These are phyloP conservation scores for Sarcophaga variegata DNA, from an alignment of 2,888 invertebrate species.

Conservation along the genomic window DNA sequence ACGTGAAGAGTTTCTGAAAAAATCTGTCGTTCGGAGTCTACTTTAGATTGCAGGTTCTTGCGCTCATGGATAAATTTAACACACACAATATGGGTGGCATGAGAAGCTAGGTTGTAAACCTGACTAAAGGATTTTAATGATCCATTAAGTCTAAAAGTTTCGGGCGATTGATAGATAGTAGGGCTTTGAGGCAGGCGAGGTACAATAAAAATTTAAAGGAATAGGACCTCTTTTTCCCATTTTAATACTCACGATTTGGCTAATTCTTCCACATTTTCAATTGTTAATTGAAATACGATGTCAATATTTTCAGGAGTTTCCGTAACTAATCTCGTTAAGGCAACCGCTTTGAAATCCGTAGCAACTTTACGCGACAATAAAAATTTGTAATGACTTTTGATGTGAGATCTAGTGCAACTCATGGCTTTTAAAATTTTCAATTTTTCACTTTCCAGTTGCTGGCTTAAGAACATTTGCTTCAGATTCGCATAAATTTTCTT, in stretches of 20 bases:
- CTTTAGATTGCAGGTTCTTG: too few relatives aligned
- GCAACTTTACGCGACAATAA: slow-evolving; percentile 78
- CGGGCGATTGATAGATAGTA: too few relatives aligned
- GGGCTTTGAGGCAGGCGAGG: too few relatives aligned
- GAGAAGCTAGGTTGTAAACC: too few relatives aligned
- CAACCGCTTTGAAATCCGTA: slow-evolving; percentile 70
- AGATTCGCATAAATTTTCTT: not conserved
- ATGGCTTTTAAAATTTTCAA: slow-evolving; percentile 85
- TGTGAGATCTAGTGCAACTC: slow-evolving; percentile 85
- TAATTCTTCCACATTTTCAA: slow-evolving; percentile 69
- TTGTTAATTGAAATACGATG: slow-evolving; percentile 72
- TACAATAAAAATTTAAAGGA: too few relatives aligned
- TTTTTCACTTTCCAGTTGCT: slow-evolving; percentile 86
- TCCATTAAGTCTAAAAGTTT: too few relatives aligned
- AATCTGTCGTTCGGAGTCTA: too few relatives aligned
- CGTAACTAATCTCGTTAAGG: slow-evolving; percentile 81
- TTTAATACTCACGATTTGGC: slow-evolving; percentile 73
- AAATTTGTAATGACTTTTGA: slow-evolving; percentile 82
- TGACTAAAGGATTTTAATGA: too few relatives aligned
- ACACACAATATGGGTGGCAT: too few relatives aligned
- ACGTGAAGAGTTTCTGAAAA: too few relatives aligned
- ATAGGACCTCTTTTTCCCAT: too few relatives aligned
- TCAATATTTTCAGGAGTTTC: slow-evolving; percentile 81
- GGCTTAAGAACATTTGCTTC: slow-evolving; percentile 63
- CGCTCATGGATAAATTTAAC: too few relatives aligned